A percentile compares a stretch with the other conserved stretches of the same genome.
These are phyloP conservation scores for Coturnix japonica DNA, from an alignment of 2,113 vertebrate species.

Conservation along the genomic window DNA sequence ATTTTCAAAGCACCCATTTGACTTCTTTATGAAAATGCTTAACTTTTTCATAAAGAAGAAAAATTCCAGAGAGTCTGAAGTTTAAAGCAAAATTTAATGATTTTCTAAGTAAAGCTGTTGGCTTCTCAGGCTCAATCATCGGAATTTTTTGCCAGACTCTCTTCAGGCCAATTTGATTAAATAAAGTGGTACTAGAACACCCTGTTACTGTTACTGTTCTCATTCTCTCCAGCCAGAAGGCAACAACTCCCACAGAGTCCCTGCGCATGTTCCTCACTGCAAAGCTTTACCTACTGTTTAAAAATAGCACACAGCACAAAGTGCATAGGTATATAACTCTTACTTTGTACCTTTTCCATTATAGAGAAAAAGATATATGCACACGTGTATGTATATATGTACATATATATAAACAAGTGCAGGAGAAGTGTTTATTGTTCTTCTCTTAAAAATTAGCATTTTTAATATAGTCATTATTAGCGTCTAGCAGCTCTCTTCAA, in stretches of 20 bases:
- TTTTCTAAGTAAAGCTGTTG: neutral
- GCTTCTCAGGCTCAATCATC: neutral
- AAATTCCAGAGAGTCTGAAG: neutral
- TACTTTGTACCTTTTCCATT: neutral
- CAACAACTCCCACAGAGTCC: slow-evolving; percentile 26
- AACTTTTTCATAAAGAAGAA: slow-evolving; percentile 17
- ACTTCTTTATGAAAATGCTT: slow-evolving; percentile 17
- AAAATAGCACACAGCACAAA: neutral
- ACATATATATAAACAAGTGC: too few species aligned
- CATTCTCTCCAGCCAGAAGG: slow-evolving; percentile 20
- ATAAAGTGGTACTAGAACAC: slow-evolving; percentile 41
- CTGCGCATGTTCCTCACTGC: neutral
- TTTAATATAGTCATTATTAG: neutral
- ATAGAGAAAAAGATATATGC: neutral
- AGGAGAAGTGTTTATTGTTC: neutral
- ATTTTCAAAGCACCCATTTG: slow-evolving; percentile 7
- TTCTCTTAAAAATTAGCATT: neutral
- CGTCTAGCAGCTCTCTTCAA: neutral
- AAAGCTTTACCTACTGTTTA: slow-evolving; percentile 11
- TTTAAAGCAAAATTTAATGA: slow-evolving; percentile 28
- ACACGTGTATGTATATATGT: neutral
- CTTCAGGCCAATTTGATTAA: slow-evolving; percentile 54
- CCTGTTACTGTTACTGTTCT: neutral
- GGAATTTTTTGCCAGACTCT: neutral
- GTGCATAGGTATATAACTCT: neutral